phyloP scores from a whole-genome alignment of 2,113 vertebrate genomes.

The Lophius piscatorius region DNA sequence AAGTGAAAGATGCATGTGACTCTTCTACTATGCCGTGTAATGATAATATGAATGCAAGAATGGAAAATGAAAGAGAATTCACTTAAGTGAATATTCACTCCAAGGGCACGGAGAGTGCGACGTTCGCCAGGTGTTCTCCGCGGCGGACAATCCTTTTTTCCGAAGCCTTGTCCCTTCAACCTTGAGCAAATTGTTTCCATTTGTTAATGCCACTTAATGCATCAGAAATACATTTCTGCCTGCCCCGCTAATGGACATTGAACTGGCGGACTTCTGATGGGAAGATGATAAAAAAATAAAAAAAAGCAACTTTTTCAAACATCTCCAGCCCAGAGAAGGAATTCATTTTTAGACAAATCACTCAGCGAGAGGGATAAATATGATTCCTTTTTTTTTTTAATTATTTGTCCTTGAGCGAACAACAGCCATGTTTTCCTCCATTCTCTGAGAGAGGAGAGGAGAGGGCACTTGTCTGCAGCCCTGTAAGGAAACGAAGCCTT shows the following conservation, averaged over 20 bases:
- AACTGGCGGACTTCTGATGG: not conserved
- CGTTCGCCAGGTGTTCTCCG: slow-evolving; percentile 28
- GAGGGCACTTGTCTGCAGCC: slow-evolving; percentile 15
- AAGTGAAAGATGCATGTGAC: slow-evolving; percentile 13
- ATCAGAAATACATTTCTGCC: slow-evolving; percentile 21
- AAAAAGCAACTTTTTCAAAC: slow-evolving; percentile 39
- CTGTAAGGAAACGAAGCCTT: slow-evolving; percentile 6
- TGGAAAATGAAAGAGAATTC: slow-evolving; percentile 41
- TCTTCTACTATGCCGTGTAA: slow-evolving; percentile 1
- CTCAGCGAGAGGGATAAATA: slow-evolving; percentile 2
- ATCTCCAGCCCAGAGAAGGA: slow-evolving; percentile 21
- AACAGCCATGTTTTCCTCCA: slow-evolving; percentile 34
- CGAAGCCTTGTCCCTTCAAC: slow-evolving; percentile 39
- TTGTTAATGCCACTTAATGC: slow-evolving; percentile 53
- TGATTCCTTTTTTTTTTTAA: not conserved
- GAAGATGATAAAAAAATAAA: slow-evolving; percentile 17
- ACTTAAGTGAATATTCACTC: slow-evolving; percentile 41
- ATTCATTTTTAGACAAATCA: slow-evolving; percentile 20
- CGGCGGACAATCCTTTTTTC: slow-evolving; percentile 38
- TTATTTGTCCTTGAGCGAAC: slow-evolving; percentile 54
- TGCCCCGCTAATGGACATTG: slow-evolving; percentile 42
- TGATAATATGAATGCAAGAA: slow-evolving; percentile 51
- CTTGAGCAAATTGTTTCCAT: slow-evolving; percentile 46
- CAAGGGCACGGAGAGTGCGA: slow-evolving; percentile 35
- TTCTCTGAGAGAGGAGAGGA: slow-evolving; percentile 11